Evolutionary conservation across 2,797 vertebrate species (phyloP).

Genomic region (Gymnoscopelus microlampas): DNA sequence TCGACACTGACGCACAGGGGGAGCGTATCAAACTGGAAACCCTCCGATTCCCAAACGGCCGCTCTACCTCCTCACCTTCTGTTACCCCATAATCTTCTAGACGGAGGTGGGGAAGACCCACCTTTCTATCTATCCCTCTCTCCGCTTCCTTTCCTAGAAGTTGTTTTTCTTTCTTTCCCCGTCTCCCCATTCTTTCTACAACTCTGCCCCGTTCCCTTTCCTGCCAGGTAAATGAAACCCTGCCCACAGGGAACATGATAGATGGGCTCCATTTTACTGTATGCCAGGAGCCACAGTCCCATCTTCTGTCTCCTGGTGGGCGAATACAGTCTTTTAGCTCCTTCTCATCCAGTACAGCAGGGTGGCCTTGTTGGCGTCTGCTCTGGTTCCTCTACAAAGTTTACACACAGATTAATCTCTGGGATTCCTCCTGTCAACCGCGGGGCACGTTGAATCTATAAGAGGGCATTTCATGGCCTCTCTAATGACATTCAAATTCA

Average conservation of each 20-base stretch:
- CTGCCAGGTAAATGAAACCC: slow-evolving; percentile 28
- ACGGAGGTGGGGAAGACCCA: neutral
- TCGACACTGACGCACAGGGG: no score
- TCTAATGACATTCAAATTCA: slow-evolving; percentile 5
- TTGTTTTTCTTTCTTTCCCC: neutral
- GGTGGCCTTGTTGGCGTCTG: slow-evolving; percentile 36
- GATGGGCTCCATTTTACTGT: slow-evolving; percentile 52
- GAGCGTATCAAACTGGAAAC: no score
- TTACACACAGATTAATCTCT: slow-evolving; percentile 33
- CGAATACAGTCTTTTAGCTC: slow-evolving; percentile 44
- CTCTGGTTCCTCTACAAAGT: slow-evolving; percentile 20
- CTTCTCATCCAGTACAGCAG: slow-evolving; percentile 32
- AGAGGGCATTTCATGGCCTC: slow-evolving; percentile 6
- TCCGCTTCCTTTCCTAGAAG: neutral
- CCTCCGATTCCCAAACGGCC: no score
- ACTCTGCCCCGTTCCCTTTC: slow-evolving; percentile 23
- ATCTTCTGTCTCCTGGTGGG: slow-evolving; percentile 28
- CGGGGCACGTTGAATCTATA: slow-evolving; percentile 15
- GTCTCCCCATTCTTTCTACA: neutral
- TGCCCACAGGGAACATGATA: slow-evolving; percentile 42
- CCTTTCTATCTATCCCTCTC: neutral
- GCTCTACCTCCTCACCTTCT: no score
- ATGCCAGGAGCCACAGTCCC: slow-evolving; percentile 35
- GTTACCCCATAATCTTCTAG: no score
- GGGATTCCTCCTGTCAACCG: slow-evolving; percentile 35